A percentile compares a stretch with the other conserved stretches of the same genome.
Conservation (phyloP, 1,140 invertebrate genomes). For the Acyrthosiphon pisum region DNA sequence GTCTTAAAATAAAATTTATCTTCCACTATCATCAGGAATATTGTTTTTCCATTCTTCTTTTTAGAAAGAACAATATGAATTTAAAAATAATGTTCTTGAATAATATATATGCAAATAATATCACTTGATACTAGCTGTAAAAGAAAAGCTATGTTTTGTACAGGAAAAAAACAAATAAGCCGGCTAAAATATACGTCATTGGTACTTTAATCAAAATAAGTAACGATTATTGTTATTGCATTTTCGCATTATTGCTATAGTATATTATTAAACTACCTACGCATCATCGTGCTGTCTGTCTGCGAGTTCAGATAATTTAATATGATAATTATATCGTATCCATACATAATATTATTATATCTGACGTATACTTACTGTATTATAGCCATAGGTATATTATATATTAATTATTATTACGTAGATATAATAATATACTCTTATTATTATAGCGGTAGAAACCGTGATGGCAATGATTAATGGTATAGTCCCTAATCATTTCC, state of each 20-base stretch:
- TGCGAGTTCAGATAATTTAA: too few species aligned
- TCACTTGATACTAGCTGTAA: too few species aligned
- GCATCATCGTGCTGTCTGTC: too few species aligned
- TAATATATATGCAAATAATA: too few species aligned
- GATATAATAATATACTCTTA: neutral
- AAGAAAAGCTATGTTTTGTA: neutral
- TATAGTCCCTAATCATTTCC: neutral
- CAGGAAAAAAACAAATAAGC: neutral
- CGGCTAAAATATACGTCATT: neutral
- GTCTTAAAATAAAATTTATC: conserved; percentile 13
- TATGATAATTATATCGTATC: too few species aligned
- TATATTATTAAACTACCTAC: too few species aligned
- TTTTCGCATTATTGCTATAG: neutral
- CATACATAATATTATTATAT: too few species aligned
- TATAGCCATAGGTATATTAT: too few species aligned
- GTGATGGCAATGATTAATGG: neutral
- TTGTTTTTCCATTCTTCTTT: neutral
- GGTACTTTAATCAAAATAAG: neutral
- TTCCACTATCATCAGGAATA: neutral
- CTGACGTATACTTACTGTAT: too few species aligned
- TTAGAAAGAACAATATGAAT: neutral
- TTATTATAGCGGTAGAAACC: neutral
- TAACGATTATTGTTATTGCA: neutral
- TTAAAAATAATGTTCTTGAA: neutral
- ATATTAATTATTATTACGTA: neutral